Conservation (phyloP, 2,888 invertebrate species). For the Campoletis raptor region DNA sequence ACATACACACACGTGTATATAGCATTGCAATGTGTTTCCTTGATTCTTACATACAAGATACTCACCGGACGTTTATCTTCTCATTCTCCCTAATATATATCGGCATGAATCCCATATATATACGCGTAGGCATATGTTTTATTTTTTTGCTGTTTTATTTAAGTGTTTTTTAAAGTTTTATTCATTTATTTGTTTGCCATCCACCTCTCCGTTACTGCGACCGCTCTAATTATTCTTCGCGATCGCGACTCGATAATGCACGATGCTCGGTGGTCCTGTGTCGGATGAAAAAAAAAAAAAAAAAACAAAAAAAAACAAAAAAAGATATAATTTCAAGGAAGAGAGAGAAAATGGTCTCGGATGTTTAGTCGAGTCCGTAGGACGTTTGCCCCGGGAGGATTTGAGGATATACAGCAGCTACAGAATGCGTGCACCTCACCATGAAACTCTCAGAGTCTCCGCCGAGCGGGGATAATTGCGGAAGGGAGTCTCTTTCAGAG, state of each 20-base stretch:
- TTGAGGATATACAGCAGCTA: constrained; percentile 27
- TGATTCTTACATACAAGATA: constrained; percentile 47
- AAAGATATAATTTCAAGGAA: constrained; percentile 53
- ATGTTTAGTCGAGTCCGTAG: constrained; percentile 30
- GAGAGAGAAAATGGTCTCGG: constrained; percentile 64
- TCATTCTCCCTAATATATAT: constrained; percentile 47
- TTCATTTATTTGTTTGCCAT: neutral
- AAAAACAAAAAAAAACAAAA: neutral
- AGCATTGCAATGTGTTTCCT: constrained; percentile 42
- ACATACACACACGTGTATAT: neutral
- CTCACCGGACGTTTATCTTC: constrained; percentile 39
- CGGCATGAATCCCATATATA: constrained; percentile 22
- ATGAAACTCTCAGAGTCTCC: neutral
- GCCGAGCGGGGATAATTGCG: constrained; percentile 82
- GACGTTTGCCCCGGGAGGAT: constrained; percentile 46
- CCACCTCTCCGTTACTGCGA: neutral
- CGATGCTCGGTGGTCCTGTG: constrained; percentile 56
- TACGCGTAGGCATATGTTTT: constrained; percentile 21
- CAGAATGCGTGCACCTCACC: constrained; percentile 23
- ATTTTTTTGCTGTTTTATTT: constrained; percentile 1
- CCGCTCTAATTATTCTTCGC: constrained; percentile 59
- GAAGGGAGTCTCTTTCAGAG: constrained; percentile 68
- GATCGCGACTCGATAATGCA: constrained; percentile 40
- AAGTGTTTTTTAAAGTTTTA: neutral
- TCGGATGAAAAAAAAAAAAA: neutral